Evolutionary conservation across 2,797 vertebrate genomes (phyloP).

Genomic region (Scomberomorus guttatus): DNA sequence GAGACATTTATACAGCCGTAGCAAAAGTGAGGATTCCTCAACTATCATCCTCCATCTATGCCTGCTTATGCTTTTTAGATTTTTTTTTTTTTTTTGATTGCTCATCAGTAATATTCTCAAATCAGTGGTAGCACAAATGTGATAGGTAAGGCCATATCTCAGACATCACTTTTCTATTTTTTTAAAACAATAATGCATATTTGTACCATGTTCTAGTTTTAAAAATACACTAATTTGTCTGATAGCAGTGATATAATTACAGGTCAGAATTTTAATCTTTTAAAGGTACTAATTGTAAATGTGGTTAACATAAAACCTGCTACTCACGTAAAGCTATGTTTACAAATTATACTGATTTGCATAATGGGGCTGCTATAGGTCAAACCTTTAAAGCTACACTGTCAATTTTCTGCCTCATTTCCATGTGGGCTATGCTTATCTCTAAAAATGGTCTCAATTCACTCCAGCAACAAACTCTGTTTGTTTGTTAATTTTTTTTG

Average conservation of each 20-base stretch:
- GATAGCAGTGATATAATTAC: conserved; percentile 33
- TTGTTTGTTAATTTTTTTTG: conserved; percentile 22
- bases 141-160: background rate
- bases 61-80: background rate
- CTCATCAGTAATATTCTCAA: conserved; percentile 19
- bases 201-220: background rate
- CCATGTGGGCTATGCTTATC: conserved; percentile 11
- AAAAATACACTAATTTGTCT: conserved; percentile 31
- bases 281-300: conserved; percentile 35
- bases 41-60: background rate
- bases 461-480: conserved; percentile 4
- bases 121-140: background rate
- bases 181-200: conserved; percentile 8
- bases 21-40: background rate
- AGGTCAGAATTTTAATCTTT: conserved; percentile 40
- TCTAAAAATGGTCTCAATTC: conserved; percentile 21
- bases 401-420: conserved; percentile 45
- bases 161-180: background rate
- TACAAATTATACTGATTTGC: conserved; percentile 57
- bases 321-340: conserved; percentile 36
- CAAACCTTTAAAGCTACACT: conserved; percentile 43
- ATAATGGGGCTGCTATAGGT: conserved; percentile 55
- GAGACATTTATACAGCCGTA: conserved; percentile 14
- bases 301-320: conserved; percentile 51
- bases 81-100: conserved; percentile 6